phyloP scores from a whole-genome alignment of 1,140 invertebrate species.

The Octopus bimaculoides region DNA sequence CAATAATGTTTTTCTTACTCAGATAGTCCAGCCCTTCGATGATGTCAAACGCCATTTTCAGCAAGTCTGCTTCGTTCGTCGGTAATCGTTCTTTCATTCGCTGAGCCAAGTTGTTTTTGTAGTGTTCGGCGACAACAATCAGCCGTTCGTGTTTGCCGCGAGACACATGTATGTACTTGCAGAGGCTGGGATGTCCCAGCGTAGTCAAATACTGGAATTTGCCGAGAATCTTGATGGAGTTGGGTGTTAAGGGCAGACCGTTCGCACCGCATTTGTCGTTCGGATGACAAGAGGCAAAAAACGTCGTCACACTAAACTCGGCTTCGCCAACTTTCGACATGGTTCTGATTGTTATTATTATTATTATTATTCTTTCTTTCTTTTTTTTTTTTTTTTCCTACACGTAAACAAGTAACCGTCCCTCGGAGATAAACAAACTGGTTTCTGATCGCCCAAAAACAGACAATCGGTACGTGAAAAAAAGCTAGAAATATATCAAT shows the following conservation, averaged over 20 bases:
- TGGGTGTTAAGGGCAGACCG: conserved; percentile 90
- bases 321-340: conserved; percentile 51
- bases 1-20: conserved; percentile 72
- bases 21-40: conserved; percentile 73
- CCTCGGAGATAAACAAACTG: background rate
- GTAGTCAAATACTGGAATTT: conserved; percentile 80
- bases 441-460: background rate
- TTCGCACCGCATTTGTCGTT: conserved; percentile 92
- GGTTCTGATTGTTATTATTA: background rate
- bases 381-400: background rate
- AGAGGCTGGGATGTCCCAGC: conserved; percentile 77
- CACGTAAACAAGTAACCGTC: background rate
- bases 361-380: background rate
- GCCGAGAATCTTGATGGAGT: conserved; percentile 91
- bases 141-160: conserved; percentile 92
- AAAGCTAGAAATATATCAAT: background rate
- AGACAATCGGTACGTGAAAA: background rate
- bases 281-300: conserved; percentile 85
- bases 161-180: conserved; percentile 86
- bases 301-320: conserved; percentile 78
- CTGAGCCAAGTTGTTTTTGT: conserved; percentile 64
- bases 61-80: conserved; percentile 59
- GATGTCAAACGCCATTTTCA: conserved; percentile 69
- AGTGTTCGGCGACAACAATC: conserved; percentile 84
- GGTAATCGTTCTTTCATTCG: conserved; percentile 24